Evolutionary conservation across 1,140 invertebrate genomes (phyloP).

Genomic region (Sycobia sp.): DNA sequence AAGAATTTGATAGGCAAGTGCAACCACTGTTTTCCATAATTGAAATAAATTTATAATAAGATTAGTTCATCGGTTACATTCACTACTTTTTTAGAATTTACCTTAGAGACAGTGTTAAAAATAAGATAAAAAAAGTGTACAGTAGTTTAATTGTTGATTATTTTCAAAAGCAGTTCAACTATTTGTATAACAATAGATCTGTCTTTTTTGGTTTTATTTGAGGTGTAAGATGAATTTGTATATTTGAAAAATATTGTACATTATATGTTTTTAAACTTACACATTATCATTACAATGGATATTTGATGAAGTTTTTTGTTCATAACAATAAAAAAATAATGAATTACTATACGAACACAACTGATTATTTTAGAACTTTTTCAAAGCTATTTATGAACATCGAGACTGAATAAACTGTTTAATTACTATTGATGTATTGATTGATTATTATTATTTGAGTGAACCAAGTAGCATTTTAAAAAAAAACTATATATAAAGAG

Average conservation of each 20-base stretch:
- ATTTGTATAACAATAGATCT: constrained; percentile 22
- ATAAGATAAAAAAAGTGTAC: constrained; percentile 26
- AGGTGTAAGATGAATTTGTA: neutral
- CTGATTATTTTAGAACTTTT: too few relatives aligned
- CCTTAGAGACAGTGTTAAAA: constrained; percentile 18
- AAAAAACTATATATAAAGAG: too few relatives aligned
- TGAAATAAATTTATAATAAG: constrained; percentile 4
- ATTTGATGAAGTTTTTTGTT: constrained; percentile 6
- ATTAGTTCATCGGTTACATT: neutral
- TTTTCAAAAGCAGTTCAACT: constrained; percentile 13
- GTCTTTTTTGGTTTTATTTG: constrained; percentile 1
- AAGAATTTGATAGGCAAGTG: constrained; percentile 9
- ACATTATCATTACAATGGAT: constrained; percentile 10
- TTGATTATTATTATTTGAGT: neutral
- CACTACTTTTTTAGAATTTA: constrained; percentile 24
- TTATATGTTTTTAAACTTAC: constrained; percentile 2
- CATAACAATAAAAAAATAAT: constrained; percentile 14
- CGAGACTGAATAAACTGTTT: neutral
- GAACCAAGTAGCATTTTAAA: neutral
- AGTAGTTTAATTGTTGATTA: constrained; percentile 35
- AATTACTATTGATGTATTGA: too few relatives aligned
- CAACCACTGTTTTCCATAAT: neutral
- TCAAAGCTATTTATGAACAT: too few relatives aligned
- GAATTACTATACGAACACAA: neutral
- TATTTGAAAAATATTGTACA: constrained; percentile 13